Conservation (phyloP, 2,113 vertebrate species). For the Microcebus murinus region DNA sequence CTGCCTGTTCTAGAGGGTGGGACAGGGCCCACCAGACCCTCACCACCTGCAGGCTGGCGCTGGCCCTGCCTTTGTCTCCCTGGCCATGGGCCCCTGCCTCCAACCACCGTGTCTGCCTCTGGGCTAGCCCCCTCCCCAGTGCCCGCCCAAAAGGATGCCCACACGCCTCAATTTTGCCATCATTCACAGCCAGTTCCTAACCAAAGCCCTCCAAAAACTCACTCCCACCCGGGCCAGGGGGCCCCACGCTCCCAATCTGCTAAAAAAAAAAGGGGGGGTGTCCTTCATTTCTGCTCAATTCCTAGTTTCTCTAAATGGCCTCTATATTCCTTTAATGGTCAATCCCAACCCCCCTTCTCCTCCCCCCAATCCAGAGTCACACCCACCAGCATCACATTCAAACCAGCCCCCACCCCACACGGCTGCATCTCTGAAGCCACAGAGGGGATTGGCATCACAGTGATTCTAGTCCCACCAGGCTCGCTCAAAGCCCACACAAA, state of each 20-base stretch:
- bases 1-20: background rate
- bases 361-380: background rate
- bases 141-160: background rate
- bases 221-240: background rate
- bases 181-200: background rate
- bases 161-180: background rate
- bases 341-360: background rate
- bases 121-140: background rate
- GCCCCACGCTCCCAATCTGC: background rate
- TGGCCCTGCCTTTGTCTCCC: background rate
- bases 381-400: background rate
- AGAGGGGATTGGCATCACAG: background rate
- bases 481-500: background rate
- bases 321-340: background rate
- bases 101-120: background rate
- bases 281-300: background rate
- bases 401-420: background rate
- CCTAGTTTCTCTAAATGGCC: background rate
- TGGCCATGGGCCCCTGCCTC: background rate
- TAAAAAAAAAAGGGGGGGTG: background rate
- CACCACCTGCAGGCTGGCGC: background rate
- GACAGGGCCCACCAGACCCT: background rate
- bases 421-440: background rate
- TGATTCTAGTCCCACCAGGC: background rate
- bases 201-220: background rate